These are phyloP conservation scores for Stichopus horrens DNA, from an alignment of 53 echinoderm and acorn worm genomes.

Conservation along the genomic window DNA sequence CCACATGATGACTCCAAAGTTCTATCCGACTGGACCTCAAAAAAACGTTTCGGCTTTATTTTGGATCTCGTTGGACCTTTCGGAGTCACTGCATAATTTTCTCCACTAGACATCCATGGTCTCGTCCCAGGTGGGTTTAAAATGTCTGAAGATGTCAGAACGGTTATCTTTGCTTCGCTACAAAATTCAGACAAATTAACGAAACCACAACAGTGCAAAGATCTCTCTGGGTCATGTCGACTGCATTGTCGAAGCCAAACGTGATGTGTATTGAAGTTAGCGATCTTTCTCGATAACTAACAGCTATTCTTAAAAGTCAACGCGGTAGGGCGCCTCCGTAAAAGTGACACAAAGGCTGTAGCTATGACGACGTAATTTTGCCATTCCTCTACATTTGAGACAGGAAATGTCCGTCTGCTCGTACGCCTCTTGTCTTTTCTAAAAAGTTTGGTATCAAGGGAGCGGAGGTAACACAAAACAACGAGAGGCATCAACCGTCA, in stretches of 20 bases:
- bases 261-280: conserved; percentile 14
- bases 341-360: conserved; percentile 5
- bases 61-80: too few relatives aligned
- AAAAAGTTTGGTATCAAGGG: too few relatives aligned
- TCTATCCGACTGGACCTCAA: background rate
- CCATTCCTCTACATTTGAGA: background rate
- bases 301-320: conserved; percentile 8
- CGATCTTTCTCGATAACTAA: background rate
- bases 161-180: background rate
- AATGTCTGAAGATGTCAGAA: background rate
- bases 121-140: background rate
- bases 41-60: too few relatives aligned
- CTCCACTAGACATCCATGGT: background rate
- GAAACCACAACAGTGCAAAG: conserved; percentile 1
- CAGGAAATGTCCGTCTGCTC: conserved; percentile 22
- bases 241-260: background rate
- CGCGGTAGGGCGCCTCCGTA: conserved; percentile 28
- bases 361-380: conserved; percentile 11
- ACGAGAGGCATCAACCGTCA: too few relatives aligned
- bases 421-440: background rate
- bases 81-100: background rate
- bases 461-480: too few relatives aligned
- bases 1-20: background rate
- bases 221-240: background rate
- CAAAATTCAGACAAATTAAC: background rate